Base-by-base conservation (phyloP, 2,113 vertebrate genomes). In the Ariopsis seemanni region DNA sequence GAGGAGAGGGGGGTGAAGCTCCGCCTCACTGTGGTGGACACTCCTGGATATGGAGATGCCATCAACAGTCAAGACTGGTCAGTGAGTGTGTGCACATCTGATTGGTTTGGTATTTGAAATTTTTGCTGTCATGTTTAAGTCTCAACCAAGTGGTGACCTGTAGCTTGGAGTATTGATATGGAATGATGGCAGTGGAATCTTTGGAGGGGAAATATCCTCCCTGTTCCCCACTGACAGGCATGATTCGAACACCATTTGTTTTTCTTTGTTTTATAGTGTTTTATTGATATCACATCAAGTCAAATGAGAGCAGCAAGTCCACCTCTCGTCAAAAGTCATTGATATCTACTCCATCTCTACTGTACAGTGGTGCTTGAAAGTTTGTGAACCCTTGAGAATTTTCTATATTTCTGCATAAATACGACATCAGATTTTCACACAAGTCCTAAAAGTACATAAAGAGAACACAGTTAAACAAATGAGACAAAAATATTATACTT, bases 21-120 rank as follows among this genome's bases (percentile, higher is more conserved):
- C 75, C 96, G 97, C 53, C 94, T 98, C 55, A 98, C 97, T 0
- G 97, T 98, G 62, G 97, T 98, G 8, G 97, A 98, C 91, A 98
- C 97, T 14, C 97, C 97, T 10, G 97, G 97, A 89, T 98, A 98
- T 0, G 97, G 97, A 18, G 97, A 98, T 65, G 96, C 97, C 92
- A 98, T 98, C 90, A 97, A 98, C 94, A 98, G 97, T 93, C 97
- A 97, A 89, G 97, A 98, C 94, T 98, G 97, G 97, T 98, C 93
- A 62, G 94, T 90, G 85, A 83, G 71, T 62, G 86, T 80, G 22
- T 84, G 60, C 42, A 58, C 86, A 78, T 17, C 67, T 84, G 50
- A 22, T 69, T 82, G 25, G 50, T 30, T 88, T 83, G 42, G 63
- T 30, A 27, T 65, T 65, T 83, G 42, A 55, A 53, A 62, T 42